Evolutionary conservation across 2,797 vertebrate species (phyloP).

Genomic region (Coccyzus lansbergi): DNA sequence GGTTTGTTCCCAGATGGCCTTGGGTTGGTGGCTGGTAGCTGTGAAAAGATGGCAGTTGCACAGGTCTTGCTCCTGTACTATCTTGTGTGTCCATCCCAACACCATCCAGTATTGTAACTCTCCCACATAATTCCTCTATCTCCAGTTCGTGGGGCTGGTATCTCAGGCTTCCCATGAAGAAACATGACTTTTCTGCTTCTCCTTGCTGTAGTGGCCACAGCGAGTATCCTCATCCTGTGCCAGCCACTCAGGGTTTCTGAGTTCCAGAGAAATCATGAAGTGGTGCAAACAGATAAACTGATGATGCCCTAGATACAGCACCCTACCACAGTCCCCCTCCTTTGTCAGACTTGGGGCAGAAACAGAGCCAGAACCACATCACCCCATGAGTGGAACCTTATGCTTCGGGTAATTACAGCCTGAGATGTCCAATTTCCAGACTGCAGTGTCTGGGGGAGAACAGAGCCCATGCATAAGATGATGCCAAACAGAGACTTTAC

Average conservation of each 20-base stretch:
- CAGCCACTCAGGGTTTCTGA: accelerated
- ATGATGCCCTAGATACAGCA: neutral
- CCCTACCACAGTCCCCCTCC: neutral
- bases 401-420: neutral
- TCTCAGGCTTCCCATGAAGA: neutral
- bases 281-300: neutral
- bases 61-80: neutral
- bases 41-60: neutral
- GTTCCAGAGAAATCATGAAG: neutral
- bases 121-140: neutral
- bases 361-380: neutral
- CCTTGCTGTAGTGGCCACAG: accelerated
- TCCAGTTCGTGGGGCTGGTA: neutral
- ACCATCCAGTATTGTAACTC: neutral
- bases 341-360: neutral
- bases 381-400: accelerated
- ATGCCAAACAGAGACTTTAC: neutral
- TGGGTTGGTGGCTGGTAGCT: neutral
- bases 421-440: neutral
- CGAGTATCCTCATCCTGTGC: neutral
- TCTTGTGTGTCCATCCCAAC: neutral
- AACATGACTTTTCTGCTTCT: neutral
- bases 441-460: neutral
- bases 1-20: neutral
- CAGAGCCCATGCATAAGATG: neutral